These are phyloP conservation scores for Petrocephalus sullivani DNA, from an alignment of 2,797 vertebrate genomes.

Conservation along the genomic window DNA sequence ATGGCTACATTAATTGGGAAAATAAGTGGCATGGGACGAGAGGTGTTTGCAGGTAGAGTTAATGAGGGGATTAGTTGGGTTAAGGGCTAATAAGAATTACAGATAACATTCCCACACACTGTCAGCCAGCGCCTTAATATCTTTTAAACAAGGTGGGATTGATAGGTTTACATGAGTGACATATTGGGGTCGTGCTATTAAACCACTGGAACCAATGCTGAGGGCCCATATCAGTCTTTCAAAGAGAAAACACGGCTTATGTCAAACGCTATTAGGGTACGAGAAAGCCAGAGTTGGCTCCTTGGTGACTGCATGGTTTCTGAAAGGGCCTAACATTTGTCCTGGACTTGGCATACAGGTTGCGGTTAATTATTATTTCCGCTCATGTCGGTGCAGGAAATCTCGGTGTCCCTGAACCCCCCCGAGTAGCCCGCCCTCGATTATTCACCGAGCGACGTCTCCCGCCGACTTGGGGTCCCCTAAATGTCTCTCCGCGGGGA, in stretches of 20 bases:
- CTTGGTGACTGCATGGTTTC: conserved; percentile 56
- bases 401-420: conserved; percentile 51
- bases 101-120: conserved; percentile 60
- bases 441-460: conserved; percentile 84
- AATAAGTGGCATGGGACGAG: conserved; percentile 59
- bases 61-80: conserved; percentile 56
- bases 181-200: conserved; percentile 50
- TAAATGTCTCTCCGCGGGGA: conserved; percentile 93
- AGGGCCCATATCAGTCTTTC: conserved; percentile 56
- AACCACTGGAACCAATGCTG: conserved; percentile 38
- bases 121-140: conserved; percentile 70
- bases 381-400: conserved; percentile 81
- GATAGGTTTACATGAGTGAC: conserved; percentile 61
- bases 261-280: conserved; percentile 64
- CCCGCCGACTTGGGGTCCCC: conserved; percentile 79
- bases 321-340: conserved; percentile 68
- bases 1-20: conserved; percentile 63
- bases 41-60: conserved; percentile 65
- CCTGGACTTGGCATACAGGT: conserved; percentile 67
- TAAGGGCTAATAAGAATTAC: conserved; percentile 60
- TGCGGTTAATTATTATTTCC: conserved; percentile 93
- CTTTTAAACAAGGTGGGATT: conserved; percentile 71
- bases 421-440: conserved; percentile 44
- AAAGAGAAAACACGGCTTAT: conserved; percentile 64
- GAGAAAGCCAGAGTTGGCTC: conserved; percentile 63